Conservation (phyloP, 2,888 invertebrate genomes). For the Cataglyphis livida region DNA sequence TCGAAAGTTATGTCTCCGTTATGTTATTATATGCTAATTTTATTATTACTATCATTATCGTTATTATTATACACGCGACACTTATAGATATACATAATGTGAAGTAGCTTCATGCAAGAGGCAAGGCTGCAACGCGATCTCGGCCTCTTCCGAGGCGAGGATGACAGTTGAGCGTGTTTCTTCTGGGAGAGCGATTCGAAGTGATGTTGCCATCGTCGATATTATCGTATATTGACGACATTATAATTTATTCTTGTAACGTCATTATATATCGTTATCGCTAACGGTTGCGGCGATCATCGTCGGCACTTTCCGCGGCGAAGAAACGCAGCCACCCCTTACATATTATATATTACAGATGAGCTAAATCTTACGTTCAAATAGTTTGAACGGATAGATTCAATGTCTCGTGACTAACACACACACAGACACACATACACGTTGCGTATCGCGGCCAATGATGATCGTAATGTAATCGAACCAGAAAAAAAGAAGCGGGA, state of each 20-base stretch:
- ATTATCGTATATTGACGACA: slow-evolving; percentile 65
- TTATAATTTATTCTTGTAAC: slow-evolving; percentile 76
- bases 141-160: background rate
- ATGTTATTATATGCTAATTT: slow-evolving; percentile 69
- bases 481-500: slow-evolving; percentile 51
- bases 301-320: slow-evolving; percentile 53
- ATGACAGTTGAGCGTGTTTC: slow-evolving; percentile 11
- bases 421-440: background rate
- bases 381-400: background rate
- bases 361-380: slow-evolving; percentile 16
- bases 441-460: slow-evolving; percentile 59
- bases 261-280: slow-evolving; percentile 70
- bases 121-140: slow-evolving; percentile 20
- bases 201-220: slow-evolving; percentile 61
- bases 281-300: slow-evolving; percentile 64
- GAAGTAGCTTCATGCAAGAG: slow-evolving; percentile 18
- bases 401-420: slow-evolving; percentile 16
- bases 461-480: slow-evolving; percentile 64
- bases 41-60: slow-evolving; percentile 62
- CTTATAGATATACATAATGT: slow-evolving; percentile 16
- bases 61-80: slow-evolving; percentile 20
- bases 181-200: slow-evolving; percentile 43
- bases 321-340: slow-evolving; percentile 7
- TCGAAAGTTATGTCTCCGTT: slow-evolving; percentile 60
- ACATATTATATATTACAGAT: slow-evolving; percentile 35